phyloP scores from a whole-genome alignment of 2,113 vertebrate species.

The Todiramphus chloris region DNA sequence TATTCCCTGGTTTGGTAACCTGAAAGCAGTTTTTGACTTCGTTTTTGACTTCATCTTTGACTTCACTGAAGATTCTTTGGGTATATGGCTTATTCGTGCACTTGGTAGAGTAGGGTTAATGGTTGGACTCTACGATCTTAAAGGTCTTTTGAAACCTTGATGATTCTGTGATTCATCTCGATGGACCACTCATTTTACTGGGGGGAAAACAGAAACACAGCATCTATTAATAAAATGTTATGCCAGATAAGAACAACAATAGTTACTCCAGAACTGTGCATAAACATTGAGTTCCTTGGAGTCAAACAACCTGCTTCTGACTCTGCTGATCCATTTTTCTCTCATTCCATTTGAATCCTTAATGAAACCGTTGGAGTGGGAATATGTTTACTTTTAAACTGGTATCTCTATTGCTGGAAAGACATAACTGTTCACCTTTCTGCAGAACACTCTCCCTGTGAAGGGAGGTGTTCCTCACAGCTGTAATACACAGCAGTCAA shows the following conservation, averaged over 20 bases:
- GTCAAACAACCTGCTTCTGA: not conserved
- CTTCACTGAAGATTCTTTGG: not conserved
- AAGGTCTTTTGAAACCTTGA: too few relatives aligned
- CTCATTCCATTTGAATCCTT: not conserved
- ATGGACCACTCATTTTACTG: not conserved
- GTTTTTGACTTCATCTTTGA: not conserved
- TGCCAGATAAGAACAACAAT: not conserved
- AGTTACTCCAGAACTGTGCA: not conserved
- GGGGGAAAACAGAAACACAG: not conserved
- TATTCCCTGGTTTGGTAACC: not conserved
- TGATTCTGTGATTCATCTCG: not conserved
- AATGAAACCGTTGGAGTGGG: not conserved
- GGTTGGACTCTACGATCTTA: too few relatives aligned
- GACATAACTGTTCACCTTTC: not conserved
- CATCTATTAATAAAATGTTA: not conserved
- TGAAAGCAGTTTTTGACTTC: not conserved
- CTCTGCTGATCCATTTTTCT: not conserved
- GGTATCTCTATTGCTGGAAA: not conserved
- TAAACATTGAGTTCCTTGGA: not conserved
- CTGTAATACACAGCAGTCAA: not conserved
- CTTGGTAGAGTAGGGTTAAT: too few relatives aligned
- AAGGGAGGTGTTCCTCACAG: not conserved
- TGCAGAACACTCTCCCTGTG: not conserved
- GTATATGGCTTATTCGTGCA: too few relatives aligned
- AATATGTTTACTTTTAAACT: not conserved